Conservation (phyloP, 2,797 vertebrate species). For the Parauchenoglanis punctatus region DNA sequence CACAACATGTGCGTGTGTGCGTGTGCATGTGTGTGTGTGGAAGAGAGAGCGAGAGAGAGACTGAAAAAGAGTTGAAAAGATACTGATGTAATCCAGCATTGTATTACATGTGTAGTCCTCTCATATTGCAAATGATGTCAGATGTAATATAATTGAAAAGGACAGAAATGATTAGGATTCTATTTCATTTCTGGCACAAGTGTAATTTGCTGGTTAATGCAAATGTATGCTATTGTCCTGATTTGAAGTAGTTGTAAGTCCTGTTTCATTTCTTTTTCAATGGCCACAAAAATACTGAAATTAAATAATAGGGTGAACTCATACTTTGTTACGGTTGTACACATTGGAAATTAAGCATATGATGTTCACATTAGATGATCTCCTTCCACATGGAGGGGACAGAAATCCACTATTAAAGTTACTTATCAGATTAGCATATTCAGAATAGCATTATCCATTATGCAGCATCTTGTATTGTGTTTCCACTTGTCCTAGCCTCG, state of each 20-base stretch:
- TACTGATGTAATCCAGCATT: neutral
- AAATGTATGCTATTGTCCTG: neutral
- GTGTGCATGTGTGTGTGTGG: slow-evolving; percentile 2
- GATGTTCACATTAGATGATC: neutral
- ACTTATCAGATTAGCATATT: neutral
- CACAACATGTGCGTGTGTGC: neutral
- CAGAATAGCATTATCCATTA: neutral
- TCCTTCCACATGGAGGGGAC: neutral
- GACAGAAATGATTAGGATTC: neutral
- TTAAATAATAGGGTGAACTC: neutral
- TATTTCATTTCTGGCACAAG: neutral
- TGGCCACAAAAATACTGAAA: neutral
- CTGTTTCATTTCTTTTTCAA: neutral
- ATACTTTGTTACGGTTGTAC: neutral
- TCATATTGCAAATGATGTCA: slow-evolving; percentile 10
- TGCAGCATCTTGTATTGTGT: no score
- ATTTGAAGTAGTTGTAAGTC: neutral
- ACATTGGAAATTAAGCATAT: neutral
- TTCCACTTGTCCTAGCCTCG: neutral
- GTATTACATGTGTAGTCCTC: neutral
- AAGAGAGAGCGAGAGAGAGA: neutral
- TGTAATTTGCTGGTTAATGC: neutral
- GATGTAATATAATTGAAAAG: neutral
- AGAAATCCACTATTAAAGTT: neutral
- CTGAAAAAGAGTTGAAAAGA: neutral